phyloP scores from a whole-genome alignment of 2,113 vertebrate genomes.

The Indri indri region DNA sequence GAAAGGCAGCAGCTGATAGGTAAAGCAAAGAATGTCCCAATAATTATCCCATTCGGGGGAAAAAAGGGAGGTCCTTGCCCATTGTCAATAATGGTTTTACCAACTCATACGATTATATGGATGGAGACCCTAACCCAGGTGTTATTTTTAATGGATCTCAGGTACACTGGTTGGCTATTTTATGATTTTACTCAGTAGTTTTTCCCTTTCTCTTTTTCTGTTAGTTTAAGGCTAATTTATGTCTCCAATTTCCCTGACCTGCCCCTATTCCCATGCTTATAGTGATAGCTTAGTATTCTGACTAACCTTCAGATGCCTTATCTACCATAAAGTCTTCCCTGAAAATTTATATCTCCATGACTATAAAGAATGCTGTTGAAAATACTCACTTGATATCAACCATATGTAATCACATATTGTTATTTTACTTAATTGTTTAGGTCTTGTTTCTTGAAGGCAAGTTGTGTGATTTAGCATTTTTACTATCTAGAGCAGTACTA shows the following conservation, averaged over 20 bases:
- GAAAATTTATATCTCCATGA: neutral
- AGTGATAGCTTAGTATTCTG: neutral
- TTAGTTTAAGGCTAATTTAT: neutral
- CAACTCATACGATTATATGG: neutral
- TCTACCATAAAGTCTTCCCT: neutral
- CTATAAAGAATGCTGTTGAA: neutral
- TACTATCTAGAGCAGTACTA: neutral
- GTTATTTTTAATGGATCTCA: neutral
- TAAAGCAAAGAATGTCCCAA: neutral
- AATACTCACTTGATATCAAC: neutral
- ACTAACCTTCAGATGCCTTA: neutral
- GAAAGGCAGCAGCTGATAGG: neutral
- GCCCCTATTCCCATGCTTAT: neutral
- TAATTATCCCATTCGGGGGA: neutral
- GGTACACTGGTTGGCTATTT: neutral
- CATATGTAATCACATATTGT: neutral
- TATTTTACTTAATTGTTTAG: neutral
- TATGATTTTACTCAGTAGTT: neutral
- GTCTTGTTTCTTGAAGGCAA: neutral
- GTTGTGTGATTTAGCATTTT: neutral
- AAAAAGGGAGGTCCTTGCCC: neutral
- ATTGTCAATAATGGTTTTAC: neutral
- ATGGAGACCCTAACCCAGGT: neutral
- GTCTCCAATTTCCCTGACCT: neutral
- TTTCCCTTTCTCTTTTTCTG: neutral